Evolutionary conservation across 2,797 vertebrate genomes (phyloP).

Genomic region (Pseudochromis fuscus): DNA sequence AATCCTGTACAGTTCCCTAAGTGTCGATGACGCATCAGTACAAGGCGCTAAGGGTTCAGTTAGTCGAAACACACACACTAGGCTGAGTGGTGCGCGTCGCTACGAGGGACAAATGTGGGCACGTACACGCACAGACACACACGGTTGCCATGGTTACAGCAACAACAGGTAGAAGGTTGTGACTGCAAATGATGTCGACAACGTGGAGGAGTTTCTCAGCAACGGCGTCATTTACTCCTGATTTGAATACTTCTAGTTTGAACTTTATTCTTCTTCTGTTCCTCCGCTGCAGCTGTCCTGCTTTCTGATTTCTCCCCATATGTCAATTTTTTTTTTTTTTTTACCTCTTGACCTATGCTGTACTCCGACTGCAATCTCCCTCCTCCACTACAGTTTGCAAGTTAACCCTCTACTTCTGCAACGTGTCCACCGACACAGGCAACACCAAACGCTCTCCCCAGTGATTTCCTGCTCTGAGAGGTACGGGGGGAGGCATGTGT

Average conservation of each 20-base stretch:
- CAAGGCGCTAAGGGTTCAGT: conserved; percentile 52
- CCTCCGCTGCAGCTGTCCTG: neutral
- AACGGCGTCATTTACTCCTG: conserved; percentile 78
- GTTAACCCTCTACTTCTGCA: conserved; percentile 24
- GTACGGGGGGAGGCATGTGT: conserved; percentile 38
- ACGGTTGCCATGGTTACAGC: conserved; percentile 54
- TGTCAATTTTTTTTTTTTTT: neutral
- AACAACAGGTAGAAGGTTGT: conserved; percentile 38
- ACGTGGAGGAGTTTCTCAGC: conserved; percentile 78
- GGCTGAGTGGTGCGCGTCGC: conserved; percentile 41
- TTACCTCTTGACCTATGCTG: neutral
- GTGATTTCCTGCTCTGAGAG: conserved; percentile 39
- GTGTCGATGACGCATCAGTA: conserved; percentile 38
- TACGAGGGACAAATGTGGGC: conserved; percentile 22
- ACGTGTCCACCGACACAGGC: conserved; percentile 17
- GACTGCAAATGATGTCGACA: conserved; percentile 51
- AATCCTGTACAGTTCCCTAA: conserved; percentile 56
- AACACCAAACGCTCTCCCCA: conserved; percentile 24
- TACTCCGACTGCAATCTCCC: neutral
- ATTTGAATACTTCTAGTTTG: conserved; percentile 17
- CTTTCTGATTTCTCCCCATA: neutral
- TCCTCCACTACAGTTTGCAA: conserved; percentile 38
- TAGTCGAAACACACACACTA: conserved; percentile 62
- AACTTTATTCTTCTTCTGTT: neutral
- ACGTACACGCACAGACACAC: conserved; percentile 29